Conservation (phyloP, 2,797 vertebrate species). For the Columba guinea region DNA sequence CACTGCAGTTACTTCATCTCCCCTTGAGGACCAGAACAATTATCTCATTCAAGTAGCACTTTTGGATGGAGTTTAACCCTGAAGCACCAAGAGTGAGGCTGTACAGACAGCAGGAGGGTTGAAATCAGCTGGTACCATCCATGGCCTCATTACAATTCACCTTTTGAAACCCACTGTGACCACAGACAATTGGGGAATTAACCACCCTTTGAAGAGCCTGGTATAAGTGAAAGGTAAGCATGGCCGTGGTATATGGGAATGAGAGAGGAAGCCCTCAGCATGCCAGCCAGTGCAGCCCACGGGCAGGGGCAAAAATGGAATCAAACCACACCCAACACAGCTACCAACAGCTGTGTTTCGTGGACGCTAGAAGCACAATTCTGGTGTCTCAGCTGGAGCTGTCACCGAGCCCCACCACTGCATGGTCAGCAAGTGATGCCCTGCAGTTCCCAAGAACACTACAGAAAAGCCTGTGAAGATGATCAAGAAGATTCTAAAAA, state of each 20-base stretch:
- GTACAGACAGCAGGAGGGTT: neutral
- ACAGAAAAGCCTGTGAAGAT: neutral
- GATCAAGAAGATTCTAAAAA: neutral
- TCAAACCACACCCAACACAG: accelerated
- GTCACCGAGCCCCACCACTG: too few species aligned
- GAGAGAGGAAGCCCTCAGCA: neutral
- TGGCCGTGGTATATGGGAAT: accelerated
- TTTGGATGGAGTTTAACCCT: neutral
- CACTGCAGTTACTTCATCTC: neutral
- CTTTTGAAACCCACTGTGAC: accelerated
- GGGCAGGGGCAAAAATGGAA: neutral
- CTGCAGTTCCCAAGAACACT: neutral
- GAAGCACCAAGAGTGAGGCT: neutral
- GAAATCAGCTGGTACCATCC: neutral
- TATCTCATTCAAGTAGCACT: neutral
- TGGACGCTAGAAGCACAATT: neutral
- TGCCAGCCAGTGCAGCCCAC: accelerated
- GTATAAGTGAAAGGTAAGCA: accelerated
- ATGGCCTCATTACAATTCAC: neutral
- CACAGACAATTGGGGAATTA: neutral
- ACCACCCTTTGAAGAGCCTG: accelerated
- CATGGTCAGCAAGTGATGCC: accelerated
- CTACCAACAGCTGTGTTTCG: neutral
- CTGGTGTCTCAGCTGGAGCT: neutral
- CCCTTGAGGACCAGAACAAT: neutral